Evolutionary conservation across 2,797 vertebrate species (phyloP).

Genomic region (Xyrichtys novacula): DNA sequence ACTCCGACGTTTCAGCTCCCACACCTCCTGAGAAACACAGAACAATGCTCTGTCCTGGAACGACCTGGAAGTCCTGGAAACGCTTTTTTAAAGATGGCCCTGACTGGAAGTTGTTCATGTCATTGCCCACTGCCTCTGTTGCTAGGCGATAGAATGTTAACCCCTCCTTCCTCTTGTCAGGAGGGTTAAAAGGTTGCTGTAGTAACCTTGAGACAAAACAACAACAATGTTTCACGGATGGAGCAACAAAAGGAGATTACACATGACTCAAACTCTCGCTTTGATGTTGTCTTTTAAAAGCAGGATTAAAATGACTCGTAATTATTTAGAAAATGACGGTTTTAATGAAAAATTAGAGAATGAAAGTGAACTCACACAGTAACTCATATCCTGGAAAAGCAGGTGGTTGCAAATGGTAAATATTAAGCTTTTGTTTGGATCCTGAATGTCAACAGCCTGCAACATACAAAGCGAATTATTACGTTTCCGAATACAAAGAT

Average conservation of each 20-base stretch:
- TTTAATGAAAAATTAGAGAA: neutral
- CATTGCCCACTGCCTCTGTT: conserved; percentile 31
- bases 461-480: too few species aligned
- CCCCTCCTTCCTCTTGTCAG: conserved; percentile 4
- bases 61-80: conserved; percentile 1
- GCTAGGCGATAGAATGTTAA: conserved; percentile 51
- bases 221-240: conserved; percentile 12
- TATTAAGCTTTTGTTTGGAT: neutral
- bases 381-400: neutral
- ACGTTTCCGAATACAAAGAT: too few species aligned
- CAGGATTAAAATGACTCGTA: neutral
- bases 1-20: neutral
- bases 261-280: neutral
- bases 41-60: conserved; percentile 7
- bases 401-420: neutral
- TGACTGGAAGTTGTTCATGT: conserved; percentile 1
- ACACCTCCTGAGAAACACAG: neutral
- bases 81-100: conserved; percentile 6
- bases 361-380: neutral
- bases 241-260: neutral
- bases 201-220: conserved; percentile 50
- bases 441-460: too few species aligned
- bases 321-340: neutral
- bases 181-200: conserved; percentile 32
- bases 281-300: neutral